phyloP scores from a whole-genome alignment of 2,888 invertebrate genomes.

The Conomelus anceps region DNA sequence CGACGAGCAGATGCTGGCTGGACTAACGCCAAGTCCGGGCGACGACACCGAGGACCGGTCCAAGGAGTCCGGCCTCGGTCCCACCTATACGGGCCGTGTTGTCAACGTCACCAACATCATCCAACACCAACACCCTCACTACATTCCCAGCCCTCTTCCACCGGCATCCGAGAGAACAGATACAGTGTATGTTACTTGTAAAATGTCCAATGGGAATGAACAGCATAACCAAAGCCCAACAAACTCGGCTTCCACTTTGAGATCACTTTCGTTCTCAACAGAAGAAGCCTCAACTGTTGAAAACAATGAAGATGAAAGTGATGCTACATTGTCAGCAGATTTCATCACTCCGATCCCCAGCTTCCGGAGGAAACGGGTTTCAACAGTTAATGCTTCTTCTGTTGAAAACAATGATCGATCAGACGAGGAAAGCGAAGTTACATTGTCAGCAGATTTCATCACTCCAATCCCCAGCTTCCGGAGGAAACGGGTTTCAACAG shows the following conservation, averaged over 20 bases:
- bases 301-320: background rate
- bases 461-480: background rate
- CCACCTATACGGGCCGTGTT: background rate
- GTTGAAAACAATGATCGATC: background rate
- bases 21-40: constrained; percentile 23
- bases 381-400: too few species aligned
- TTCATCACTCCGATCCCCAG: background rate
- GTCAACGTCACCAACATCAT: background rate
- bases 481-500: background rate
- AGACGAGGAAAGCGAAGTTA: too few species aligned
- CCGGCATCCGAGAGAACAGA: background rate
- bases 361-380: background rate
- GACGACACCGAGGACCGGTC: constrained; percentile 5
- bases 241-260: background rate
- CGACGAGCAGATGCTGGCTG: constrained; percentile 44
- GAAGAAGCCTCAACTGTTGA: background rate
- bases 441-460: background rate
- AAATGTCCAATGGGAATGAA: background rate
- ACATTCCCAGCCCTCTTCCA: background rate
- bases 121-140: too few species aligned
- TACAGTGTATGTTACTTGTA: background rate
- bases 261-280: background rate
- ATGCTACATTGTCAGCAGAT: background rate
- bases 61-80: background rate
- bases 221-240: background rate